A percentile compares a stretch with the other conserved stretches of the same genome.
phyloP scores from a whole-genome alignment of 2,888 invertebrate genomes.

The Orgyia antiqua region DNA sequence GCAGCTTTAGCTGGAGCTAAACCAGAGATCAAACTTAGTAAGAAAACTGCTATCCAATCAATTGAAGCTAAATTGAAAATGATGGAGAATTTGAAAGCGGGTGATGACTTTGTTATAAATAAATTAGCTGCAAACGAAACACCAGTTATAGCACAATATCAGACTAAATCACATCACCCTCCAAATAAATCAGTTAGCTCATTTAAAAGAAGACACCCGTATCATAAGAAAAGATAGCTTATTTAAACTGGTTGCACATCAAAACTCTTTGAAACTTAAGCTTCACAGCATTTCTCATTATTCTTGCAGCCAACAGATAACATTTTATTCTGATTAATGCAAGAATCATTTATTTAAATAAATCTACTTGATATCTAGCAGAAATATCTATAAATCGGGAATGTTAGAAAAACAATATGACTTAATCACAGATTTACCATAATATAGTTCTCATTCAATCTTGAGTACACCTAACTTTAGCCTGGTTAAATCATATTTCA shows the following conservation, averaged over 20 bases:
- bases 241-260: too few relatives aligned
- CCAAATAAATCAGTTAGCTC: conserved; percentile 52
- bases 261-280: neutral
- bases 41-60: conserved; percentile 89
- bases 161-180: conserved; percentile 68
- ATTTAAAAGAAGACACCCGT: conserved; percentile 65
- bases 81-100: conserved; percentile 83
- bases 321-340: too few relatives aligned
- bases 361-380: too few relatives aligned
- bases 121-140: conserved; percentile 82
- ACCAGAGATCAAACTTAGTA: conserved; percentile 81
- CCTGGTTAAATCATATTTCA: too few relatives aligned
- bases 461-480: too few relatives aligned
- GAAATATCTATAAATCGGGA: too few relatives aligned
- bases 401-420: too few relatives aligned
- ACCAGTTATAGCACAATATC: conserved; percentile 84
- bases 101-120: conserved; percentile 86
- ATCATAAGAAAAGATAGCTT: conserved; percentile 72
- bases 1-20: conserved; percentile 85
- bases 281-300: too few relatives aligned
- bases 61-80: conserved; percentile 92
- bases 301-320: too few relatives aligned
- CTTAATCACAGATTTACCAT: too few relatives aligned
- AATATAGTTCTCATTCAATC: too few relatives aligned
- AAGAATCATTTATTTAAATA: too few relatives aligned